These are phyloP conservation scores for Actias luna DNA, from an alignment of 2,888 invertebrate species.

Conservation along the genomic window DNA sequence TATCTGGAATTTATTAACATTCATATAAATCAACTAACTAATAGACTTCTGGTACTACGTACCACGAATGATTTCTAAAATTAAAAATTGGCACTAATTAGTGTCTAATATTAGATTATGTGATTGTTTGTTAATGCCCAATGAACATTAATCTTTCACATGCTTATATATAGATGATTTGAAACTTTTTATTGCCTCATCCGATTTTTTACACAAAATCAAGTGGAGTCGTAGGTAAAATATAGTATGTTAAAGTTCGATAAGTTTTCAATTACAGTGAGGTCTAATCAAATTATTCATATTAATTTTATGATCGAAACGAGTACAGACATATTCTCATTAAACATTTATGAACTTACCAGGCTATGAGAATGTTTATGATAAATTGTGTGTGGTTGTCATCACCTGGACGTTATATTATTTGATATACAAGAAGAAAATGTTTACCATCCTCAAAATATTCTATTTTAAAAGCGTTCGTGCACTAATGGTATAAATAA, in stretches of 20 bases:
- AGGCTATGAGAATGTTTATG: background rate
- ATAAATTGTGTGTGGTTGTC: background rate
- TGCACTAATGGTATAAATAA: slow-evolving; percentile 8
- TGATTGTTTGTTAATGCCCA: background rate
- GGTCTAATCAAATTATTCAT: background rate
- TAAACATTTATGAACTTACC: background rate
- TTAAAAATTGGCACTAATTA: background rate
- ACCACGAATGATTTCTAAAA: background rate
- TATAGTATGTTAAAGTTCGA: background rate
- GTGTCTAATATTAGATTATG: background rate
- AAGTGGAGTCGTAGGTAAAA: too few relatives aligned
- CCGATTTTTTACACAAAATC: background rate
- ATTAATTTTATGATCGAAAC: background rate
- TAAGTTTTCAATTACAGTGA: background rate
- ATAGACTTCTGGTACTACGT: background rate
- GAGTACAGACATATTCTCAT: background rate
- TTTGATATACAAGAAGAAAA: too few relatives aligned
- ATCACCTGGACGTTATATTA: too few relatives aligned
- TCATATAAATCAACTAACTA: background rate
- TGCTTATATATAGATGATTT: background rate
- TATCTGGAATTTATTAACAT: background rate
- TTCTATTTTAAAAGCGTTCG: background rate
- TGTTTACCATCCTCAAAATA: too few relatives aligned
- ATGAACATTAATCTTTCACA: background rate
- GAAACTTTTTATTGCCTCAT: background rate